phyloP scores from a whole-genome alignment of 2,797 vertebrate species.

The Acrossocheilus wenchowensis region DNA sequence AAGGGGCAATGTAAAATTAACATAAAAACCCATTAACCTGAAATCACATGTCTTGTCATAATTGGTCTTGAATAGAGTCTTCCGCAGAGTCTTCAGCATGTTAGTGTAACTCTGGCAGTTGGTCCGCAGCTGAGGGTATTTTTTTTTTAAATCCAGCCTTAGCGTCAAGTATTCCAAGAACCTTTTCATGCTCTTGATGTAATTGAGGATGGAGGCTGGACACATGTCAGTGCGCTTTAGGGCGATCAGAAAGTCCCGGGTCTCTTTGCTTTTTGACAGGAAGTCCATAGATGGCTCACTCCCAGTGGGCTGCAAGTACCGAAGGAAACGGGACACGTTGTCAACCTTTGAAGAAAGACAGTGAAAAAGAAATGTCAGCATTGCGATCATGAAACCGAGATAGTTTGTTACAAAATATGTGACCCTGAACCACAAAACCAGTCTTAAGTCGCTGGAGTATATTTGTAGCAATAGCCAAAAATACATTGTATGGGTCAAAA shows the following conservation, averaged over 20 bases:
- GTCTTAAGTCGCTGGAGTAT: too few relatives aligned
- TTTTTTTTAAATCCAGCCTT: neutral
- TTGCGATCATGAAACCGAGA: neutral
- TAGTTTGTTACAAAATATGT: too few relatives aligned
- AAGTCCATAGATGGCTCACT: slow-evolving; percentile 1
- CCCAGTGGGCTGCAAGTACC: neutral
- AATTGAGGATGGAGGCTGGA: neutral
- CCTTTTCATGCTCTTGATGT: neutral
- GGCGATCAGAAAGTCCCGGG: neutral
- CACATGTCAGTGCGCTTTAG: neutral
- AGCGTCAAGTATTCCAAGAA: neutral
- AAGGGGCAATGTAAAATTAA: too few relatives aligned
- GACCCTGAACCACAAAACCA: too few relatives aligned
- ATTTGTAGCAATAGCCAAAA: too few relatives aligned
- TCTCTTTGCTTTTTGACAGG: neutral
- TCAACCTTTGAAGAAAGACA: neutral
- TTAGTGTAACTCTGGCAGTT: neutral
- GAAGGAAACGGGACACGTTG: slow-evolving; percentile 3
- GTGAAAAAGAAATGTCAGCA: neutral
- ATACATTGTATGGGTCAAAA: too few relatives aligned
- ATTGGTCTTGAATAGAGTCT: neutral
- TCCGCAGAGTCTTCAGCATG: neutral
- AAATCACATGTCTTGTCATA: neutral
- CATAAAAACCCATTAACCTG: neutral
- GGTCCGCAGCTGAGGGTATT: neutral